Percentiles rank a stretch among this genome's conserved stretches.
Conservation (phyloP, 2,797 vertebrate genomes). For the Micropoecilia bifurca region DNA sequence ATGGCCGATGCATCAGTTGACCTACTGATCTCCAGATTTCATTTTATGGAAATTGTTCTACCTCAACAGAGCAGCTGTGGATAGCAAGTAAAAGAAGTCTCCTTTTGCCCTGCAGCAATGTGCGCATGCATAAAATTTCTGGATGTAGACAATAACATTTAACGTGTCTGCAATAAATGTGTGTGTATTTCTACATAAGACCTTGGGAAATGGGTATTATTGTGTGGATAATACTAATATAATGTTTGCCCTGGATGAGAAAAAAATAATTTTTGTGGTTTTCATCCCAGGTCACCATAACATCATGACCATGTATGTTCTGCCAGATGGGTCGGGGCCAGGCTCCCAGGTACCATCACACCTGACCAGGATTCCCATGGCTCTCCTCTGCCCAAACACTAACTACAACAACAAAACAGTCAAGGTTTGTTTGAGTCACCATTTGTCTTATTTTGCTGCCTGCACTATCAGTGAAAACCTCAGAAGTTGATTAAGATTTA, state of each 20-base stretch:
- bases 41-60: no score
- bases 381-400: constrained; percentile 36
- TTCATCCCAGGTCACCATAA: constrained; percentile 27
- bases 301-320: constrained; percentile 63
- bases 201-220: neutral
- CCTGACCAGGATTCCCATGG: constrained; percentile 57
- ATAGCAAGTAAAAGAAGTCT: no score
- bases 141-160: no score
- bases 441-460: neutral
- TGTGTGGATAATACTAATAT: neutral
- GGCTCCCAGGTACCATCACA: constrained; percentile 45
- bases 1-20: no score
- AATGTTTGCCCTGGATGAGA: neutral
- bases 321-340: constrained; percentile 39
- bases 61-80: no score
- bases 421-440: constrained; percentile 56
- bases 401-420: constrained; percentile 49
- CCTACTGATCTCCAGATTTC: no score
- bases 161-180: no score
- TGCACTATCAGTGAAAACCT: neutral
- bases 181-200: neutral
- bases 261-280: neutral
- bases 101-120: no score
- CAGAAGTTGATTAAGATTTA: neutral
- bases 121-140: no score